Evolutionary conservation across 2,888 invertebrate species (phyloP).

Genomic region (Drosophila acutilabella): DNA sequence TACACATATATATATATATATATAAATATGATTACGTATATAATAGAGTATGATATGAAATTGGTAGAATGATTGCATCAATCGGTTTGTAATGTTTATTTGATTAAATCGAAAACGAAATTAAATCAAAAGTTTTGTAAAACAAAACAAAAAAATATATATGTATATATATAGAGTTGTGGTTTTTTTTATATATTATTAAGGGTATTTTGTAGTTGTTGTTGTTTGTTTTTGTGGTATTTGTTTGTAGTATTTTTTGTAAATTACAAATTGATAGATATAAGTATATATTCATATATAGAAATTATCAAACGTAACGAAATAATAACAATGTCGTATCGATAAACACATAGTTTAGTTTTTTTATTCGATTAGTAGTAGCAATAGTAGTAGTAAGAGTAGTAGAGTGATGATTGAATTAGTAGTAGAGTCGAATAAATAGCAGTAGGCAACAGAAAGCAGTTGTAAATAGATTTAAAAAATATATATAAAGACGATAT

Average conservation of each 20-base stretch:
- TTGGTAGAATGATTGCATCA: constrained; percentile 34
- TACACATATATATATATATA: constrained; percentile 23
- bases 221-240: constrained; percentile 15
- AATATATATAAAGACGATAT: constrained; percentile 6
- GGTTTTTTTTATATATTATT: constrained; percentile 11
- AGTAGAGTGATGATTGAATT: constrained; percentile 25
- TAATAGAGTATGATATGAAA: constrained; percentile 27
- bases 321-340: constrained; percentile 33
- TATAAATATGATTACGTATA: constrained; percentile 1
- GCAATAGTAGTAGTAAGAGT: constrained; percentile 34
- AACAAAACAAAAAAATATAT: constrained; percentile 43
- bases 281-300: constrained; percentile 11
- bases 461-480: constrained; percentile 34
- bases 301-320: constrained; percentile 47
- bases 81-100: constrained; percentile 44
- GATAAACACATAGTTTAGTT: constrained; percentile 3
- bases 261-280: constrained; percentile 14
- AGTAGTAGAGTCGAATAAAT: constrained; percentile 48
- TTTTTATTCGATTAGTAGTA: constrained; percentile 2
- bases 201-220: constrained; percentile 11
- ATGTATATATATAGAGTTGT: constrained; percentile 21
- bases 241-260: constrained; percentile 24
- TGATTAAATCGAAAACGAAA: constrained; percentile 29
- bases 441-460: constrained; percentile 61
- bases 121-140: constrained; percentile 9